These are phyloP conservation scores for Agriopis leucophaearia DNA, from an alignment of 2,888 invertebrate genomes.

Conservation along the genomic window DNA sequence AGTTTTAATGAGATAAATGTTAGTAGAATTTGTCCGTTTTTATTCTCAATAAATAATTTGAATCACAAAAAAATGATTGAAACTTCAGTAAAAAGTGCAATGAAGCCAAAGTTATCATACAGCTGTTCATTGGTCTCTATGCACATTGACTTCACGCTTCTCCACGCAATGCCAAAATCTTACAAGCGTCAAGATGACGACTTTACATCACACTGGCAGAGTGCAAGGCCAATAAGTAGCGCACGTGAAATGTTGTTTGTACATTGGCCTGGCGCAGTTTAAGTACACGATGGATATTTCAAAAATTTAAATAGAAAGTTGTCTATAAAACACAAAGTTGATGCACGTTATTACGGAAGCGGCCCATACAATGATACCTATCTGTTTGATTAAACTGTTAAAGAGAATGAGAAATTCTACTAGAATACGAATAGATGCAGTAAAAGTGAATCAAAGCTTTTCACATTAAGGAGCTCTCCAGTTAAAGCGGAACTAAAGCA, in stretches of 20 bases:
- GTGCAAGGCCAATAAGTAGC: too few relatives aligned
- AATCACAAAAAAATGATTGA: too few relatives aligned
- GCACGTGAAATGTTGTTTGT: too few relatives aligned
- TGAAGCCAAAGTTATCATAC: constrained; percentile 25
- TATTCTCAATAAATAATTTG: too few relatives aligned
- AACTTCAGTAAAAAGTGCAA: neutral
- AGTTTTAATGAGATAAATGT: too few relatives aligned
- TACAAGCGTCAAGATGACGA: constrained; percentile 21
- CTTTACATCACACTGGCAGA: too few relatives aligned
- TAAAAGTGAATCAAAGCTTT: neutral
- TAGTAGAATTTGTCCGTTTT: too few relatives aligned
- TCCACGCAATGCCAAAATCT: constrained; percentile 13
- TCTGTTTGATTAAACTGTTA: constrained; percentile 52
- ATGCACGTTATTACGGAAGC: constrained; percentile 53
- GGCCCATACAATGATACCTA: constrained; percentile 54
- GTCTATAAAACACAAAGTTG: constrained; percentile 37
- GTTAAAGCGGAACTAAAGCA: too few relatives aligned
- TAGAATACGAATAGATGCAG: constrained; percentile 1
- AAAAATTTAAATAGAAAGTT: constrained; percentile 35
- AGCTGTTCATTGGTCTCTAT: constrained; percentile 25
- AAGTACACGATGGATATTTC: neutral
- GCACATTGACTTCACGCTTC: constrained; percentile 16
- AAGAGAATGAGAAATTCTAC: constrained; percentile 16
- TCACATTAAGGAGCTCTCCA: too few relatives aligned
- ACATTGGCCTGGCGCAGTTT: neutral